These are phyloP conservation scores for Rhinella marina DNA, from an alignment of 2,797 vertebrate genomes.

Conservation along the genomic window DNA sequence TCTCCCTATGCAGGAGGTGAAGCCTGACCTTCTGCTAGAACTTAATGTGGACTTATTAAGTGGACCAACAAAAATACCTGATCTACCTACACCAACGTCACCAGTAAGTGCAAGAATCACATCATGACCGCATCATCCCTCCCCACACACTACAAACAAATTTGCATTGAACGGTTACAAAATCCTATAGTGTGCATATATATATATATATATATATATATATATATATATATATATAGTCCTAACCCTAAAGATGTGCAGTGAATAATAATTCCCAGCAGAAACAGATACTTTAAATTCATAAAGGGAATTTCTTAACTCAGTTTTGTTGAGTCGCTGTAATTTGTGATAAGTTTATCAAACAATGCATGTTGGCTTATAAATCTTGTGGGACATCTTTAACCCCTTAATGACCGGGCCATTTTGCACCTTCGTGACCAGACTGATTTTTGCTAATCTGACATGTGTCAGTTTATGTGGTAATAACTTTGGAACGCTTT, in stretches of 20 bases:
- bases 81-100: not conserved
- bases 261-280: not conserved
- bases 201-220: not conserved
- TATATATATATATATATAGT: not conserved
- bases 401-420: no score
- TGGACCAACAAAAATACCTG: not conserved
- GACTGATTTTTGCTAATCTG: no score
- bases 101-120: slow-evolving; percentile 28
- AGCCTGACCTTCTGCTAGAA: not conserved
- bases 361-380: no score
- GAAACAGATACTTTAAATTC: not conserved
- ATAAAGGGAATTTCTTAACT: not conserved
- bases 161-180: not conserved
- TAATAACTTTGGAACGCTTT: no score
- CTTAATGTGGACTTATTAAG: slow-evolving; percentile 9
- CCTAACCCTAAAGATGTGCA: not conserved
- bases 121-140: not conserved
- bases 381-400: no score
- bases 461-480: no score
- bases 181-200: no score
- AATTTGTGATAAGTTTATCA: no score
- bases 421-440: no score
- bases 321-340: no score
- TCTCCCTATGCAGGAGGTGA: not conserved
- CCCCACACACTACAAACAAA: not conserved